Evolutionary conservation across 2,888 invertebrate genomes (phyloP).

Genomic region (Catocala fraxini): DNA sequence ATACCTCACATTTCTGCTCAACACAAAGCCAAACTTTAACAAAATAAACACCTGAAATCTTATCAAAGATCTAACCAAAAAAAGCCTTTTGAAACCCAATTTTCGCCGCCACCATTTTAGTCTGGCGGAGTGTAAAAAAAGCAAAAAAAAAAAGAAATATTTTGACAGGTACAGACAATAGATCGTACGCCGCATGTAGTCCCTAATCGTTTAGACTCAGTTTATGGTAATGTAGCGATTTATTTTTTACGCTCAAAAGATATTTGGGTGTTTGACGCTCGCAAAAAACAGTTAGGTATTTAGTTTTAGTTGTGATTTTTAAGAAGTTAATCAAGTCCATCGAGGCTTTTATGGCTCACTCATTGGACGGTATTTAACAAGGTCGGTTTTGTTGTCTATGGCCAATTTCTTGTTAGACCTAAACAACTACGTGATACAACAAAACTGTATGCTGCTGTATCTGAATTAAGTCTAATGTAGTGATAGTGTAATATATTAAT

Average conservation of each 20-base stretch:
- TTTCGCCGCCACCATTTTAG: conserved; percentile 51
- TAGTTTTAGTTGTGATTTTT: not conserved
- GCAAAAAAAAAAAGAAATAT: conserved; percentile 71
- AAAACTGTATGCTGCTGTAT: too few relatives aligned
- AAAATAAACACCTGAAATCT: conserved; percentile 41
- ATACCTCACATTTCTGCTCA: not conserved
- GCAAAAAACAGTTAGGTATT: conserved; percentile 1
- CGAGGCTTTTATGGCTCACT: too few relatives aligned
- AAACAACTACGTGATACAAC: too few relatives aligned
- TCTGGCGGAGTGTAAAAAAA: conserved; percentile 25
- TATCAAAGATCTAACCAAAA: conserved; percentile 42
- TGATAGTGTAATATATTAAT: too few relatives aligned
- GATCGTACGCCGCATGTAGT: conserved; percentile 66
- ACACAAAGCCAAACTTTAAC: not conserved
- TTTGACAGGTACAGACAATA: conserved; percentile 80
- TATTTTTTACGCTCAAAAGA: conserved; percentile 14
- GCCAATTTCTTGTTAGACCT: too few relatives aligned
- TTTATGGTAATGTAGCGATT: conserved; percentile 41
- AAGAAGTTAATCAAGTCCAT: too few relatives aligned
- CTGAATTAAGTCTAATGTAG: too few relatives aligned
- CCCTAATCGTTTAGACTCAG: conserved; percentile 49
- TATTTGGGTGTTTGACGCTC: not conserved
- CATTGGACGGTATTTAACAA: too few relatives aligned
- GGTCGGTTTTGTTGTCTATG: too few relatives aligned
- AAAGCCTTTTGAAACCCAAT: conserved; percentile 42